Conservation (phyloP, 2,113 vertebrate genomes). For the Ptyas mucosa region DNA sequence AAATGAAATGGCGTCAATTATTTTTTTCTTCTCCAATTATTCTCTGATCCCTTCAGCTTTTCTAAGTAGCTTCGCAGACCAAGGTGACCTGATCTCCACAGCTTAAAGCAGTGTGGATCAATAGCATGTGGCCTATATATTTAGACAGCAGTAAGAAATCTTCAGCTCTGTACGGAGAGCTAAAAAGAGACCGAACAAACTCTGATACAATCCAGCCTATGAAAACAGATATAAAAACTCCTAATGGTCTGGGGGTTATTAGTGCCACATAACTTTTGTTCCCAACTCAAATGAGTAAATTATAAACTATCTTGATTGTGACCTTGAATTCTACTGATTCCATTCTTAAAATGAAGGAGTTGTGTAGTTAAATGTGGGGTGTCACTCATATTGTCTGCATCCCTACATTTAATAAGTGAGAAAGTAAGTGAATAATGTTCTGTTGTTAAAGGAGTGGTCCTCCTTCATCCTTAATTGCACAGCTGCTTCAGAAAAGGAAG, state of each 20-base stretch:
- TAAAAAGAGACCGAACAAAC: slow-evolving; percentile 44
- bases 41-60: slow-evolving; percentile 49
- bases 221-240: slow-evolving; percentile 21
- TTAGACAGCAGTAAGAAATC: slow-evolving; percentile 20
- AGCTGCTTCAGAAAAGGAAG: background rate
- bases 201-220: slow-evolving; percentile 8
- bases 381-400: background rate
- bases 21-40: slow-evolving; percentile 57
- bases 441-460: background rate
- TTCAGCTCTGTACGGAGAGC: slow-evolving; percentile 10
- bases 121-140: slow-evolving; percentile 54
- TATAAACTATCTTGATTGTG: background rate
- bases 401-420: background rate
- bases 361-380: background rate
- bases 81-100: slow-evolving; percentile 32
- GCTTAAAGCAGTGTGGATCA: slow-evolving; percentile 39
- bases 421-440: background rate
- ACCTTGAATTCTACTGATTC: background rate
- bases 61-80: slow-evolving; percentile 40
- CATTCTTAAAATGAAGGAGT: background rate
- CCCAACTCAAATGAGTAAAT: slow-evolving; percentile 6
- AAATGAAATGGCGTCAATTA: slow-evolving; percentile 47
- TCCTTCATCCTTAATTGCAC: background rate
- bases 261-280: background rate
- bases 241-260: background rate